Evolutionary conservation across 2,113 vertebrate genomes (phyloP).

Genomic region (Anolis carolinensis): DNA sequence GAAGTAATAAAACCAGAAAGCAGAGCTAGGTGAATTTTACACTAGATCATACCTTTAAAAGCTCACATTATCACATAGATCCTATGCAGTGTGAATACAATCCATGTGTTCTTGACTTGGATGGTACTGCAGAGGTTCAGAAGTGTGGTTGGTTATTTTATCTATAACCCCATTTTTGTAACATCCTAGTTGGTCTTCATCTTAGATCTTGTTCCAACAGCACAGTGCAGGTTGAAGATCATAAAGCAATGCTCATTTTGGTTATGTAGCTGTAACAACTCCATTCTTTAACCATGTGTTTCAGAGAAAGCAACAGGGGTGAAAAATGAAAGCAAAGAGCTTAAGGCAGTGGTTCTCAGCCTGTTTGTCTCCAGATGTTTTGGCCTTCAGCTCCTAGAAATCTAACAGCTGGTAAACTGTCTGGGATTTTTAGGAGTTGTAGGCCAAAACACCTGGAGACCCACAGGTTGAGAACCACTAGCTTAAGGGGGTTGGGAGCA

Average conservation of each 20-base stretch:
- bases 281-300: neutral
- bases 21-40: neutral
- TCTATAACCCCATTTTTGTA: neutral
- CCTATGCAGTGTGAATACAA: neutral
- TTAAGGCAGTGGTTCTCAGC: too few relatives aligned
- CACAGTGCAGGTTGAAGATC: conserved; percentile 21
- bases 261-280: neutral
- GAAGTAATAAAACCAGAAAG: neutral
- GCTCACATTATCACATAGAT: neutral
- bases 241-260: neutral
- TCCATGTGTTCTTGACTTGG: neutral
- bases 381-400: too few relatives aligned
- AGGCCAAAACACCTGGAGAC: too few relatives aligned
- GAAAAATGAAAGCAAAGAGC: neutral
- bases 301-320: neutral
- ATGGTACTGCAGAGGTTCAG: neutral
- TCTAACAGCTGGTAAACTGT: too few relatives aligned
- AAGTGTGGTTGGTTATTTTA: neutral
- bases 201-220: neutral
- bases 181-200: neutral
- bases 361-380: too few relatives aligned
- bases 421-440: too few relatives aligned
- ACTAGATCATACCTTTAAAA: neutral
- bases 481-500: neutral
- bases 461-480: too few relatives aligned